phyloP scores from a whole-genome alignment of 2,113 vertebrate genomes.

The Hyperoodon ampullatus region DNA sequence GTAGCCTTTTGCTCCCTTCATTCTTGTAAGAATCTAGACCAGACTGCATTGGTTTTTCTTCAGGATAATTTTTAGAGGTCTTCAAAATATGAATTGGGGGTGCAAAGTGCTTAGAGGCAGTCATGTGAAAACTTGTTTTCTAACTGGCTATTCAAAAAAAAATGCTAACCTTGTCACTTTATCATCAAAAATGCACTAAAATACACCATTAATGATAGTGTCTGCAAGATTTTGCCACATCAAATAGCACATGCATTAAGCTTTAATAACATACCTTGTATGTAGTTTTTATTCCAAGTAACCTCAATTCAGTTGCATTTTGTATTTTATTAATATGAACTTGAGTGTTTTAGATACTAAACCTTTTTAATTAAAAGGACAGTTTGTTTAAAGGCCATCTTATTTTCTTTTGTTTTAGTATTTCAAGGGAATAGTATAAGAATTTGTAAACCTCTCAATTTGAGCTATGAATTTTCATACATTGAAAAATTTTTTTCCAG shows the following conservation, averaged over 20 bases:
- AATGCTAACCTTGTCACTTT: constrained; percentile 94
- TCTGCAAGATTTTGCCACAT: constrained; percentile 70
- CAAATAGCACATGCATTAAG: constrained; percentile 10
- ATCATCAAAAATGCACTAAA: constrained; percentile 80
- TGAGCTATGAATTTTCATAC: background rate
- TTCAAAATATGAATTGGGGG: constrained; percentile 58
- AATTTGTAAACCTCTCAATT: constrained; percentile 23
- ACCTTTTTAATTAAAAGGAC: background rate
- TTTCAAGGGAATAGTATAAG: constrained; percentile 9
- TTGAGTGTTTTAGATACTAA: background rate
- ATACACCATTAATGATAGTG: constrained; percentile 71
- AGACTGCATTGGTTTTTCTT: constrained; percentile 41
- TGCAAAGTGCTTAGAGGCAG: constrained; percentile 59
- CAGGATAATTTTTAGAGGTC: constrained; percentile 52
- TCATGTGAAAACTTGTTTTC: constrained; percentile 55
- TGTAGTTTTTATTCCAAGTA: constrained; percentile 15
- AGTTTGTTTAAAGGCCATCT: constrained; percentile 17
- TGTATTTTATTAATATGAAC: constrained; percentile 10
- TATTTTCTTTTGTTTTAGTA: background rate
- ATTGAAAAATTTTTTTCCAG: background rate
- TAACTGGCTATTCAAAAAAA: constrained; percentile 77
- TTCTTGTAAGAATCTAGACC: constrained; percentile 59
- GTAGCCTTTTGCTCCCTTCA: constrained; percentile 71
- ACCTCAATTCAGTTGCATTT: constrained; percentile 17
- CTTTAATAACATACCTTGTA: constrained; percentile 37